Evolutionary conservation across 2,797 vertebrate genomes (phyloP).

Genomic region (Adelosebastes latens): DNA sequence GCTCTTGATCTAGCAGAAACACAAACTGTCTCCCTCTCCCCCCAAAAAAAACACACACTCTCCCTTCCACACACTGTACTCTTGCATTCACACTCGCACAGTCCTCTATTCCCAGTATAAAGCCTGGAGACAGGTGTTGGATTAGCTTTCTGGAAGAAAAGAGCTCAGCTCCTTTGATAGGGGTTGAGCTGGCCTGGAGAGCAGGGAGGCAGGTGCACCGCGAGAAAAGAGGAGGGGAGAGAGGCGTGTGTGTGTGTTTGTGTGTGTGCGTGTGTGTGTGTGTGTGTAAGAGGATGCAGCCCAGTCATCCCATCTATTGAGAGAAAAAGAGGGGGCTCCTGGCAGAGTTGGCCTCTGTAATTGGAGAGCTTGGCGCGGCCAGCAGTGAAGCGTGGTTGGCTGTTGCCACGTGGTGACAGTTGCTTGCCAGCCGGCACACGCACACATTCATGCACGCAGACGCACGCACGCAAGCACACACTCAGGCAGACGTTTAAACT

Average conservation of each 20-base stretch:
- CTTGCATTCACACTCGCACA: constrained; percentile 50
- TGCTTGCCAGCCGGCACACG: constrained; percentile 63
- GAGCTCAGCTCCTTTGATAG: constrained; percentile 80
- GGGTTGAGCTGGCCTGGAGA: constrained; percentile 79
- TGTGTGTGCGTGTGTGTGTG: constrained; percentile 27
- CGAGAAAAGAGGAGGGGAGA: constrained; percentile 51
- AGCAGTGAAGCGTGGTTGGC: constrained; percentile 71
- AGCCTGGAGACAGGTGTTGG: constrained; percentile 83
- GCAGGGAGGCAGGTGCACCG: constrained; percentile 80
- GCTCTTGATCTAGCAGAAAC: constrained; percentile 63
- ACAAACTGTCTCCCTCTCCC: constrained; percentile 48
- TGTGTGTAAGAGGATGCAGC: constrained; percentile 65
- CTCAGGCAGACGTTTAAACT: constrained; percentile 26
- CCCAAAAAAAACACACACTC: constrained; percentile 20
- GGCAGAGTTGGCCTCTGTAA: constrained; percentile 75
- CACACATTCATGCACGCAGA: constrained; percentile 11
- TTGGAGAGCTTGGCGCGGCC: constrained; percentile 75
- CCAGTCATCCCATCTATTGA: constrained; percentile 76
- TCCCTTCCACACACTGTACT: constrained; percentile 46
- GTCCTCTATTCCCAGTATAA: constrained; percentile 72
- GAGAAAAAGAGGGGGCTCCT: constrained; percentile 63
- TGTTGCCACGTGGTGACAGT: constrained; percentile 73
- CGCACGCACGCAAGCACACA: constrained; percentile 20
- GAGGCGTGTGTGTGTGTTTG: constrained; percentile 32
- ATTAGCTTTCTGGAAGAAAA: constrained; percentile 82